Conservation (phyloP, 2,113 vertebrate genomes). For the Podilymbus podiceps region DNA sequence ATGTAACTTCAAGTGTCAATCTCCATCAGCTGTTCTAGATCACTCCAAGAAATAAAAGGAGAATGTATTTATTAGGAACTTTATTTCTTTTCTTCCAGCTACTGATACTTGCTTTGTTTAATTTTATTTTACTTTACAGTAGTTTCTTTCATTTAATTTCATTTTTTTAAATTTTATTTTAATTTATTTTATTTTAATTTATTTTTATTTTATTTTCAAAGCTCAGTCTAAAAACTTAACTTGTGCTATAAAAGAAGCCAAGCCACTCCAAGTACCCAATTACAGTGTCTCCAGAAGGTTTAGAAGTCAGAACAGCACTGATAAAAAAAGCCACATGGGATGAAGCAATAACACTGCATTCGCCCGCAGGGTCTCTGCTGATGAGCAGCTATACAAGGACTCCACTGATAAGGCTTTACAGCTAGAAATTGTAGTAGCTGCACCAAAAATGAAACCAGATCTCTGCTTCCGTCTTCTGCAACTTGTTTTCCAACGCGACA, state of each 20-base stretch:
- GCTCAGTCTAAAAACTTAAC: neutral
- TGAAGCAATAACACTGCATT: neutral
- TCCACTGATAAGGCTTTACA: neutral
- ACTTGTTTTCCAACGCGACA: neutral
- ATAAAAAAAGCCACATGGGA: constrained; percentile 40
- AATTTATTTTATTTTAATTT: neutral
- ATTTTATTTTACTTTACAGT: neutral
- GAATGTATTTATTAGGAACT: neutral
- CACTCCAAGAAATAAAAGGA: neutral
- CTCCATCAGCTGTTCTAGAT: constrained; percentile 27
- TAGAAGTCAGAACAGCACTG: neutral
- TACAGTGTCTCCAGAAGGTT: constrained; percentile 9
- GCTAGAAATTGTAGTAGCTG: neutral
- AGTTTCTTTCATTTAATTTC: neutral
- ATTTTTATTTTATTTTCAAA: neutral
- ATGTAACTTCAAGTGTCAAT: constrained; percentile 1
- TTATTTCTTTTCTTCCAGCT: neutral
- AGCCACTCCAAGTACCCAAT: neutral
- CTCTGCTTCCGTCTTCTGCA: constrained; percentile 7
- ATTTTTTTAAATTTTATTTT: neutral
- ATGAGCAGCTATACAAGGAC: neutral
- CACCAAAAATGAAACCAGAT: constrained; percentile 53
- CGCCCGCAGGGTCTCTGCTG: constrained; percentile 34
- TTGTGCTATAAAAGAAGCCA: neutral
- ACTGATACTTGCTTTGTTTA: neutral